Percentiles rank a stretch among this genome's conserved stretches.
Conservation (phyloP, 2,797 vertebrate genomes). For the Pseudochirops cupreus region DNA sequence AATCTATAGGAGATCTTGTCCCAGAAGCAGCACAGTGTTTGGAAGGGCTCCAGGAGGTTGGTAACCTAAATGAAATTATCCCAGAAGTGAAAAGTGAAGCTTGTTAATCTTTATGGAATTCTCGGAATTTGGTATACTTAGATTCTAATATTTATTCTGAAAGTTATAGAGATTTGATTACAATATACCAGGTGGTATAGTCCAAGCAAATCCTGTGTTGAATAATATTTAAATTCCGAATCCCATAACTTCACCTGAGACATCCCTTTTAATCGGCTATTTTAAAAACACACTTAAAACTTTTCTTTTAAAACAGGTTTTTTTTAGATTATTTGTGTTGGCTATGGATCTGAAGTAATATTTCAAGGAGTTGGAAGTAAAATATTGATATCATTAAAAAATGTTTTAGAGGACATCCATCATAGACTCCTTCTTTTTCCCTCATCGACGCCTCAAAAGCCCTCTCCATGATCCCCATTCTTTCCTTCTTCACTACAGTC, state of each 20-base stretch:
- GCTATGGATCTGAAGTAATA: neutral
- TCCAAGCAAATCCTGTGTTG: neutral
- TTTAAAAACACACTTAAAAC: neutral
- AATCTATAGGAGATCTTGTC: constrained; percentile 59
- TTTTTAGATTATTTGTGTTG: neutral
- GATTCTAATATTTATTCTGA: neutral
- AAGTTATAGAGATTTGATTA: neutral
- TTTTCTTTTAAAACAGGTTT: neutral
- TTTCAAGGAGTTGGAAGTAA: neutral
- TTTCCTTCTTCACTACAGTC: neutral
- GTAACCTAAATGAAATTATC: constrained; percentile 59
- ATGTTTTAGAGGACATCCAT: neutral
- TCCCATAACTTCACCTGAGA: neutral
- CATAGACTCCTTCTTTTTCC: neutral
- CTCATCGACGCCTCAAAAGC: neutral
- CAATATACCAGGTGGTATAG: neutral
- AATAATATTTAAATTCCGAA: neutral
- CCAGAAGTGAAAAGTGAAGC: constrained; percentile 6
- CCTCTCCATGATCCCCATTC: neutral
- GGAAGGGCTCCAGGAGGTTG: neutral
- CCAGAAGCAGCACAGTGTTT: neutral
- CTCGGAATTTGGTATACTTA: neutral
- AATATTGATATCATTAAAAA: neutral
- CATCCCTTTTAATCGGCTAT: neutral
- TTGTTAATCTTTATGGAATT: constrained; percentile 5